phyloP scores from a whole-genome alignment of 2,888 invertebrate genomes.

The Dromius quadrimaculatus region DNA sequence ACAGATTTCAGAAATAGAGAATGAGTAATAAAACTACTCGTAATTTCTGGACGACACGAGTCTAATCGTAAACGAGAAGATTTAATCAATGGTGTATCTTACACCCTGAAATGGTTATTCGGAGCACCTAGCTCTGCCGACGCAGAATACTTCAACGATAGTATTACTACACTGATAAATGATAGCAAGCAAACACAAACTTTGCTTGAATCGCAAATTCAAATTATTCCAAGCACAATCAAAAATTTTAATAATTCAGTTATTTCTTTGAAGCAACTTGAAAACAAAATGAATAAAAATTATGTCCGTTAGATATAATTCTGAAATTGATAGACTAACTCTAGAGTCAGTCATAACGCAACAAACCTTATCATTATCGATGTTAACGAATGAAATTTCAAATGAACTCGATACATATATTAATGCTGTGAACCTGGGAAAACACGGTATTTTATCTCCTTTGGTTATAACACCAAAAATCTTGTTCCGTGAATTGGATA shows the following conservation, averaged over 20 bases:
- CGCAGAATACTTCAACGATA: slow-evolving; percentile 49
- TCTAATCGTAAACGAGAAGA: slow-evolving; percentile 36
- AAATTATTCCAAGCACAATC: slow-evolving; percentile 51
- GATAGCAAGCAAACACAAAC: slow-evolving; percentile 51
- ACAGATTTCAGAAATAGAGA: slow-evolving; percentile 20
- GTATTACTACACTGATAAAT: slow-evolving; percentile 37
- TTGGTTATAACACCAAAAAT: slow-evolving; percentile 47
- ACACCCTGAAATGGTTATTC: slow-evolving; percentile 52
- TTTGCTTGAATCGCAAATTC: slow-evolving; percentile 53
- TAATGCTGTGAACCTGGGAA: slow-evolving; percentile 51
- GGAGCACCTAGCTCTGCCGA: slow-evolving; percentile 48
- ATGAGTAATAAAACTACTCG: neutral
- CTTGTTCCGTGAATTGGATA: slow-evolving; percentile 37
- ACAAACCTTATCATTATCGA: slow-evolving; percentile 32
- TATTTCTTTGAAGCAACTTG: slow-evolving; percentile 28
- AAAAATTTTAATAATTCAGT: slow-evolving; percentile 53
- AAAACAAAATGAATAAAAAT: slow-evolving; percentile 37
- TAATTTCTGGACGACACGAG: slow-evolving; percentile 14
- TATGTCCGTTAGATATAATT: slow-evolving; percentile 39
- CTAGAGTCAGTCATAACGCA: slow-evolving; percentile 41
- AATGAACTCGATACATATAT: slow-evolving; percentile 50
- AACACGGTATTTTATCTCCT: slow-evolving; percentile 53
- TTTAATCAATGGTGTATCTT: slow-evolving; percentile 52
- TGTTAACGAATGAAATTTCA: slow-evolving; percentile 36
- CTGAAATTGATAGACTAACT: slow-evolving; percentile 9